phyloP scores from a whole-genome alignment of 92 coral and sea anemone species.

The Ricordea florida region DNA sequence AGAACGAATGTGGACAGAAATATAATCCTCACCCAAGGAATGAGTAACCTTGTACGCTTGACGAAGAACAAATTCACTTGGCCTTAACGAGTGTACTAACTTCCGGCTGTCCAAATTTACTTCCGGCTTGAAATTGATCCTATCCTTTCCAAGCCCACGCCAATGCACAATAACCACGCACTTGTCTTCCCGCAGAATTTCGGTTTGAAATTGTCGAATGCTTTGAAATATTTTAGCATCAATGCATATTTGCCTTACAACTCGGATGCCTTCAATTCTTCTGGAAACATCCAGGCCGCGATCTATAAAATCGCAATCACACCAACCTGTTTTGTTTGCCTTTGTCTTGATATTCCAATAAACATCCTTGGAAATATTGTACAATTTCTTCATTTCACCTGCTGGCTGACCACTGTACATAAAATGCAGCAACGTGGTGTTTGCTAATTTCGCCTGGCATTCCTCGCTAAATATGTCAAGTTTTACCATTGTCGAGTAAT shows the following conservation, averaged over 20 bases:
- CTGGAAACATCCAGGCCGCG: constrained; percentile 76
- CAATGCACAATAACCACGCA: constrained; percentile 90
- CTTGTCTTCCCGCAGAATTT: constrained; percentile 56
- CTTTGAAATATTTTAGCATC: constrained; percentile 79
- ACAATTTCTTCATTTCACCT: constrained; percentile 79
- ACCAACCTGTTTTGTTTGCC: constrained; percentile 68
- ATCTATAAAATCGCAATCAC: constrained; percentile 86
- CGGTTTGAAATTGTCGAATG: constrained; percentile 58
- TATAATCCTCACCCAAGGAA: constrained; percentile 57
- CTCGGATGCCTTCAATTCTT: constrained; percentile 65
- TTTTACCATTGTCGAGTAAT: constrained; percentile 67
- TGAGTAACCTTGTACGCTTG: constrained; percentile 44
- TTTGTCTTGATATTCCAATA: constrained; percentile 29
- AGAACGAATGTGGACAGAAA: constrained; percentile 85
- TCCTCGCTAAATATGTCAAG: constrained; percentile 64
- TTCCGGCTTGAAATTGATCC: constrained; percentile 82
- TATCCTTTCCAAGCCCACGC: constrained; percentile 85
- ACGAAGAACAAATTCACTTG: constrained; percentile 57
- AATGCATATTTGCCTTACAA: constrained; percentile 87
- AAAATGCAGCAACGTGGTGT: constrained; percentile 81
- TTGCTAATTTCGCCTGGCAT: constrained; percentile 52
- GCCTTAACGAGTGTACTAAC: constrained; percentile 67
- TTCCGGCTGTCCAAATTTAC: constrained; percentile 67
- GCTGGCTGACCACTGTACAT: constrained; percentile 67
- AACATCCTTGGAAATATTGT: constrained; percentile 49